Percentiles rank a stretch among this genome's conserved stretches.
Conservation (phyloP, 2,113 vertebrate genomes). For the Falco punctatus region DNA sequence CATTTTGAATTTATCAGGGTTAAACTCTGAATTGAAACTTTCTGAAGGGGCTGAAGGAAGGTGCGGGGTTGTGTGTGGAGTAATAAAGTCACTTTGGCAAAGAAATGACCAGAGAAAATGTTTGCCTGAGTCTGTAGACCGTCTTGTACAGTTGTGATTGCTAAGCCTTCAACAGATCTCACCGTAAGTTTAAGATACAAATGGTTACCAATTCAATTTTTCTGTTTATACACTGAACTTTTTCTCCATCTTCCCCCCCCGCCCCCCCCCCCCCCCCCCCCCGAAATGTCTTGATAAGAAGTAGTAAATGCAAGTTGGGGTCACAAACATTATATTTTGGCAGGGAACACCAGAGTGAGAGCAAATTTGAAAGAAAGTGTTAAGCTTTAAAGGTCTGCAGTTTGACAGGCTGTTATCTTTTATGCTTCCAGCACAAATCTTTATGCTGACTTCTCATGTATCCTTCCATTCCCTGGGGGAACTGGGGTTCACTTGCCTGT, state of each 20-base stretch:
- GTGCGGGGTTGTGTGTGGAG: neutral
- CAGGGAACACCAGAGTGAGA: constrained; percentile 18
- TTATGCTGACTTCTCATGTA: constrained; percentile 62
- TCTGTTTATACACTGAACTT: neutral
- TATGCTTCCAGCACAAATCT: constrained; percentile 62
- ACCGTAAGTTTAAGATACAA: neutral
- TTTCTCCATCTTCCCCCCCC: neutral
- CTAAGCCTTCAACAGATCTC: neutral
- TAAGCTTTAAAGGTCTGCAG: constrained; percentile 61
- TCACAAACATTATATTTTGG: constrained; percentile 31
- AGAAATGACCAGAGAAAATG: neutral
- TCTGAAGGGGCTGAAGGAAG: neutral
- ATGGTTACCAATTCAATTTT: neutral
- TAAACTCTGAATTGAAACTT: neutral
- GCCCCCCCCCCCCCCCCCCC: too few species aligned
- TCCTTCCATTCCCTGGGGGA: constrained; percentile 45
- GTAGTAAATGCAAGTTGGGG: constrained; percentile 1
- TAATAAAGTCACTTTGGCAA: neutral
- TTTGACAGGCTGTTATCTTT: constrained; percentile 69
- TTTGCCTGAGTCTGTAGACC: neutral
- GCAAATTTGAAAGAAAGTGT: constrained; percentile 60
- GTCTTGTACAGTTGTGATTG: neutral
- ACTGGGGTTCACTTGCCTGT: constrained; percentile 22
- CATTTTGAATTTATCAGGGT: neutral
- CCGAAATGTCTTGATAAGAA: constrained; percentile 42